phyloP scores from a whole-genome alignment of 1,140 invertebrate genomes.

The Contarinia nasturtii region DNA sequence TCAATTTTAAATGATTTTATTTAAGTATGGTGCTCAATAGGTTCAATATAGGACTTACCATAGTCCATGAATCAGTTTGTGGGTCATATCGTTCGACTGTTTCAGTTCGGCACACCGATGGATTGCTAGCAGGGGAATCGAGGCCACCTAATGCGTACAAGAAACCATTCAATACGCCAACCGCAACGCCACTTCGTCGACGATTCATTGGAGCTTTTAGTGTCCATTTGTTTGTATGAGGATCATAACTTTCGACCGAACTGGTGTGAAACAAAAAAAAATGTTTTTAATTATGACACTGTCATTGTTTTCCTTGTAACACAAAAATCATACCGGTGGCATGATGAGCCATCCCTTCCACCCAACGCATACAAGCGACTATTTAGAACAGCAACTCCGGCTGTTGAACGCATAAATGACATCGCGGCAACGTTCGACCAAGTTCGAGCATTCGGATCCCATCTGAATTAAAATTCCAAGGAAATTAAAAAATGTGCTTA shows the following conservation, averaged over 20 bases:
- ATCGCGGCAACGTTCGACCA: constrained; percentile 80
- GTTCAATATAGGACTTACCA: constrained; percentile 28
- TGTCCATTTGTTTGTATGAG: constrained; percentile 77
- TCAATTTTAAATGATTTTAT: neutral
- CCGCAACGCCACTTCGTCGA: constrained; percentile 73
- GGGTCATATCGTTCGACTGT: constrained; percentile 77
- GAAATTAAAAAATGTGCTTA: constrained; percentile 3
- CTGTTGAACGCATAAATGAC: constrained; percentile 68
- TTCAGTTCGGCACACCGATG: constrained; percentile 60
- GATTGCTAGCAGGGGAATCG: constrained; percentile 71
- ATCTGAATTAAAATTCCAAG: constrained; percentile 31
- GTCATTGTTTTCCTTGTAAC: no score
- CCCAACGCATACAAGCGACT: constrained; percentile 81
- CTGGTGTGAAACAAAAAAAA: no score
- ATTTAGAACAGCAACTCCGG: constrained; percentile 72
- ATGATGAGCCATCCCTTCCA: constrained; percentile 78
- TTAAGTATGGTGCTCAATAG: neutral
- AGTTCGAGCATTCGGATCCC: constrained; percentile 68
- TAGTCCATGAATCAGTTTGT: constrained; percentile 74
- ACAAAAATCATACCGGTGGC: no score
- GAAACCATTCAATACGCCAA: constrained; percentile 59
- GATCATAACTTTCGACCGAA: constrained; percentile 85
- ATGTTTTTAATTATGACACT: no score
- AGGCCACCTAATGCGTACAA: constrained; percentile 77
- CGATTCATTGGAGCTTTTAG: constrained; percentile 75